Conservation (phyloP, 2,797 vertebrate species). For the Cuculus canorus region DNA sequence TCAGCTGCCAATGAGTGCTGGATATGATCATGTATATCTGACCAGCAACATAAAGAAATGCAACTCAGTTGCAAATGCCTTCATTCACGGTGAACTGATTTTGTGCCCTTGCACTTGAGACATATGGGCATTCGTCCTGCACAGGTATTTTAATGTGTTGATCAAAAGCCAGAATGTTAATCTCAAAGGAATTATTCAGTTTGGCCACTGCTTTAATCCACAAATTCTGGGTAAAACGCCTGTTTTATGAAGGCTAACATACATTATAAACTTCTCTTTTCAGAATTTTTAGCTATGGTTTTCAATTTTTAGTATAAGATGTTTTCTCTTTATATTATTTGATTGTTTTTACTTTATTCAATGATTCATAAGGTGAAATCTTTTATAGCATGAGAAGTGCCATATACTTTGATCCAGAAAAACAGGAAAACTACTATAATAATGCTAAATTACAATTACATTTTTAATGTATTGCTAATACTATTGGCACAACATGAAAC, state of each 20-base stretch:
- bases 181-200: not conserved
- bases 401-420: not conserved
- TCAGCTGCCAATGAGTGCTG: not conserved
- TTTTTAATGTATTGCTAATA: constrained; percentile 32
- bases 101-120: not conserved
- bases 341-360: not conserved
- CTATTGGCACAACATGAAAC: constrained; percentile 56
- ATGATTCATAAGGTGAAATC: not conserved
- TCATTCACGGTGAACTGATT: not conserved
- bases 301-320: not conserved
- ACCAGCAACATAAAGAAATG: not conserved
- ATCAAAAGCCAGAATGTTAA: not conserved
- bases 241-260: not conserved
- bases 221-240: not conserved
- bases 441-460: constrained; percentile 15
- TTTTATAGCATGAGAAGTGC: not conserved
- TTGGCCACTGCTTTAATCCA: not conserved
- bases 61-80: not conserved
- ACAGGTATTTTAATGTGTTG: not conserved
- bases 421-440: not conserved
- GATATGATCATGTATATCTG: not conserved
- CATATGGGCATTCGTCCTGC: not conserved
- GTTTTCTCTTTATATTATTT: not conserved
- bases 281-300: not conserved
- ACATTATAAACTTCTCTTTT: not conserved